Percentiles rank a stretch among this genome's conserved stretches.
phyloP scores from a whole-genome alignment of 2,888 invertebrate genomes.

The Selenia dentaria region DNA sequence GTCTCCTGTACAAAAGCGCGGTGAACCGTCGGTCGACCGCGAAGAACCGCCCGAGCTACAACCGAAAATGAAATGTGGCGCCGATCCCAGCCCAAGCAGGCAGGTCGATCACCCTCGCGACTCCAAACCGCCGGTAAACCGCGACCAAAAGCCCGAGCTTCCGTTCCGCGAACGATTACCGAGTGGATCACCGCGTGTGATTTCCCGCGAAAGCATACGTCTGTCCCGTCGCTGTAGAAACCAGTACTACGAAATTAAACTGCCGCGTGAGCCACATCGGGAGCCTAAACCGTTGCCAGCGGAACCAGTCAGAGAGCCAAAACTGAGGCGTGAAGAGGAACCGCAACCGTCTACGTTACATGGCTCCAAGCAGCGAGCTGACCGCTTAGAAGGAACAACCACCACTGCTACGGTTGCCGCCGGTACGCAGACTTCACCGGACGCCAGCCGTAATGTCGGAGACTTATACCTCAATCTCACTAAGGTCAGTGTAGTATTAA shows the following conservation, averaged over 20 bases:
- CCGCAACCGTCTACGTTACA: not conserved
- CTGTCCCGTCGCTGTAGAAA: not conserved
- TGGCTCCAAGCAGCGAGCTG: not conserved
- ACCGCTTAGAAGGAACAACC: not conserved
- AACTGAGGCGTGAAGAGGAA: not conserved
- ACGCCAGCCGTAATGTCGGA: constrained; percentile 45
- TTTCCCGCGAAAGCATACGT: not conserved
- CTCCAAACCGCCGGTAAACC: constrained; percentile 8
- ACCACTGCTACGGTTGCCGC: constrained; percentile 67
- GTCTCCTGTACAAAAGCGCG: not conserved
- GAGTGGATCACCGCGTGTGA: not conserved
- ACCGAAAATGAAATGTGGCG: constrained; percentile 8
- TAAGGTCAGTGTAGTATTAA: constrained; percentile 8
- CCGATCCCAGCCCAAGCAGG: constrained; percentile 3
- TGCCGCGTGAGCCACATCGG: not conserved
- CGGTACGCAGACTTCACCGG: constrained; percentile 90
- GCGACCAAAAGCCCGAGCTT: constrained; percentile 18
- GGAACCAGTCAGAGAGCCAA: not conserved
- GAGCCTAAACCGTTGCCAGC: not conserved
- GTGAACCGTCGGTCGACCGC: not conserved
- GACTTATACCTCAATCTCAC: constrained; percentile 10
- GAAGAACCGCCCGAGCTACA: constrained; percentile 17
- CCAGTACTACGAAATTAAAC: constrained; percentile 1
- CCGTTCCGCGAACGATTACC: not conserved
- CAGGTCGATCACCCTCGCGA: not conserved